Percentiles rank a stretch among this genome's conserved stretches.
Conservation (phyloP, 2,888 invertebrate species). For the Tipula lateralis region DNA sequence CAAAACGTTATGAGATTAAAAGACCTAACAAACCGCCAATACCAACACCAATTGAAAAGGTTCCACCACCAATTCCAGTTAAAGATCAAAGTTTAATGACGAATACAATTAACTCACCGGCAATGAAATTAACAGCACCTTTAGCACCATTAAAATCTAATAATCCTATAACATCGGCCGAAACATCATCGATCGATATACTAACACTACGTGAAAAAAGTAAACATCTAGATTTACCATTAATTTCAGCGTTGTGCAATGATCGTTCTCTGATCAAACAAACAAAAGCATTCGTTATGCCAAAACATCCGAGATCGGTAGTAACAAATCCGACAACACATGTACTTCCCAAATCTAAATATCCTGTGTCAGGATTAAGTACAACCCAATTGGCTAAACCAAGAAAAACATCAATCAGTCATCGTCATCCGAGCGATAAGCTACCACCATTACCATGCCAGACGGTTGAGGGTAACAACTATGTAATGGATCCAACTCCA, state of each 20-base stretch:
- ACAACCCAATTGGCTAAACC: conserved; percentile 57
- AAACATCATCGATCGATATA: conserved; percentile 62
- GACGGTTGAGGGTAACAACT: conserved; percentile 65
- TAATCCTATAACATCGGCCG: conserved; percentile 52
- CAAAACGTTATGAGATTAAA: conserved; percentile 51
- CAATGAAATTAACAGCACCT: conserved; percentile 46
- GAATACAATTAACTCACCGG: background rate
- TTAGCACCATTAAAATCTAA: conserved; percentile 53
- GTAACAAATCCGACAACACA: background rate
- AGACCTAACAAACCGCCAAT: conserved; percentile 50
- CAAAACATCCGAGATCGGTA: conserved; percentile 54
- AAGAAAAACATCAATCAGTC: conserved; percentile 56
- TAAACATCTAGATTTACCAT: conserved; percentile 81
- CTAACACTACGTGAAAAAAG: conserved; percentile 81
- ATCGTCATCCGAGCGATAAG: conserved; percentile 73
- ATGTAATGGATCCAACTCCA: conserved; percentile 53
- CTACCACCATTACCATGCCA: conserved; percentile 62
- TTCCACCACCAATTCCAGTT: conserved; percentile 47
- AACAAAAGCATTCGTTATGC: conserved; percentile 79
- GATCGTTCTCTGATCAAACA: conserved; percentile 84
- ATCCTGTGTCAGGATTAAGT: conserved; percentile 62
- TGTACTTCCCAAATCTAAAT: conserved; percentile 51
- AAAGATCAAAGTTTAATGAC: conserved; percentile 33
- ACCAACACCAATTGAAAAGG: conserved; percentile 50
- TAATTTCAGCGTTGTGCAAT: conserved; percentile 90